A percentile compares a stretch with the other conserved stretches of the same genome.
Conservation (phyloP, 2,888 invertebrate species). For the Cerastoderma edule region DNA sequence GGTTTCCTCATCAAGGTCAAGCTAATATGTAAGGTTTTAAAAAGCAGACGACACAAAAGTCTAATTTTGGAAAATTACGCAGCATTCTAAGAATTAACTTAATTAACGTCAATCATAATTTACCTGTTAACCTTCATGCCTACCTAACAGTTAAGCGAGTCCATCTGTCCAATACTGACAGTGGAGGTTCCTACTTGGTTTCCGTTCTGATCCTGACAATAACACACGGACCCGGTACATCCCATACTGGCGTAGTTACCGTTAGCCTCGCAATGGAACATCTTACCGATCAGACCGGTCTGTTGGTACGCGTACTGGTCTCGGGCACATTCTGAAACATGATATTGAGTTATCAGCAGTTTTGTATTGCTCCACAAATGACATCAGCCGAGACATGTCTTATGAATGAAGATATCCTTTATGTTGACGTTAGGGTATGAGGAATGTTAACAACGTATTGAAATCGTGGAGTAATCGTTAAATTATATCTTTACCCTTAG, state of each 20-base stretch:
- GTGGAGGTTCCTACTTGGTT: constrained; percentile 29
- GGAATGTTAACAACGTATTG: not conserved
- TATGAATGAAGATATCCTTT: not conserved
- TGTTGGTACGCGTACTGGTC: constrained; percentile 58
- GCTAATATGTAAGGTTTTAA: too few species aligned
- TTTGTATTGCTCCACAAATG: not conserved
- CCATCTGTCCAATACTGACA: constrained; percentile 2
- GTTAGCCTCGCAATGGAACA: constrained; percentile 60
- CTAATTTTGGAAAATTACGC: too few species aligned
- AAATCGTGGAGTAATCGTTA: not conserved
- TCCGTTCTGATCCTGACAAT: constrained; percentile 22
- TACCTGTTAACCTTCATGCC: too few species aligned
- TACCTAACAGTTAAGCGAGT: constrained; percentile 30
- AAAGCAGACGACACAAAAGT: too few species aligned
- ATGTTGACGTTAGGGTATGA: not conserved
- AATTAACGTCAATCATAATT: too few species aligned
- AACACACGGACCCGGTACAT: constrained; percentile 26
- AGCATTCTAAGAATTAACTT: too few species aligned
- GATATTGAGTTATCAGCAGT: too few species aligned
- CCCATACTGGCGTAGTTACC: constrained; percentile 56
- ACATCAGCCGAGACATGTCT: not conserved
- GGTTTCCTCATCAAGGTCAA: too few species aligned
- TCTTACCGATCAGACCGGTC: constrained; percentile 58
- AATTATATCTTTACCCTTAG: too few species aligned
- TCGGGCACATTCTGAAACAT: constrained; percentile 63